Conservation (phyloP, 2,888 invertebrate species). For the Xanthorhoe designata region DNA sequence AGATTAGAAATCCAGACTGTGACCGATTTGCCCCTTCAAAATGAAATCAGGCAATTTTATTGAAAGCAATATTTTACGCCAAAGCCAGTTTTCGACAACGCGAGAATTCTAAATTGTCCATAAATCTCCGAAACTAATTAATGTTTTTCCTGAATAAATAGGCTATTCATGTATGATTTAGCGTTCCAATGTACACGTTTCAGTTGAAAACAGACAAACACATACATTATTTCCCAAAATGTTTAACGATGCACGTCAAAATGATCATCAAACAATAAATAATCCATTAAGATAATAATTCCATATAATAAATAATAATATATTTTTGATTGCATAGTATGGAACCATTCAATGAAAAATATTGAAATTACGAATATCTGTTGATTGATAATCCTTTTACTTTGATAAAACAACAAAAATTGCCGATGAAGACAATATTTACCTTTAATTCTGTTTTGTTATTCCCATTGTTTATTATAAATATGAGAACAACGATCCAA, state of each 20-base stretch:
- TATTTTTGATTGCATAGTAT: too few relatives aligned
- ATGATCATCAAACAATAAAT: not conserved
- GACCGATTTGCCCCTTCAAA: constrained; percentile 22
- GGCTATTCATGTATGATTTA: constrained; percentile 37
- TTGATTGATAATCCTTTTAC: constrained; percentile 9
- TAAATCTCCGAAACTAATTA: constrained; percentile 46
- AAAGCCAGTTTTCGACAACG: constrained; percentile 38
- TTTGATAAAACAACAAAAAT: constrained; percentile 16
- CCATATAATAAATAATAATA: too few relatives aligned
- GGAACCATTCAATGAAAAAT: too few relatives aligned
- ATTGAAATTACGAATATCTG: too few relatives aligned
- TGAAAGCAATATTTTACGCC: constrained; percentile 49
- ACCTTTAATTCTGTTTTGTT: constrained; percentile 9
- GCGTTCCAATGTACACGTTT: constrained; percentile 23
- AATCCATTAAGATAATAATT: too few relatives aligned
- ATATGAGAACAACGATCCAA: not conserved
- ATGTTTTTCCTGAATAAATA: constrained; percentile 44
- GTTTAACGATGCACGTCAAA: constrained; percentile 15
- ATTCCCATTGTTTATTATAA: not conserved
- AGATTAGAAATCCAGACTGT: constrained; percentile 11
- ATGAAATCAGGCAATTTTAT: constrained; percentile 49
- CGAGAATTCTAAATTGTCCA: constrained; percentile 44
- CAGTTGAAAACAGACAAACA: constrained; percentile 16
- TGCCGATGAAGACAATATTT: constrained; percentile 22
- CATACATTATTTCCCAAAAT: constrained; percentile 3